Evolutionary conservation across 2,888 invertebrate species (phyloP).

Genomic region (Anoplius nigerrimus): DNA sequence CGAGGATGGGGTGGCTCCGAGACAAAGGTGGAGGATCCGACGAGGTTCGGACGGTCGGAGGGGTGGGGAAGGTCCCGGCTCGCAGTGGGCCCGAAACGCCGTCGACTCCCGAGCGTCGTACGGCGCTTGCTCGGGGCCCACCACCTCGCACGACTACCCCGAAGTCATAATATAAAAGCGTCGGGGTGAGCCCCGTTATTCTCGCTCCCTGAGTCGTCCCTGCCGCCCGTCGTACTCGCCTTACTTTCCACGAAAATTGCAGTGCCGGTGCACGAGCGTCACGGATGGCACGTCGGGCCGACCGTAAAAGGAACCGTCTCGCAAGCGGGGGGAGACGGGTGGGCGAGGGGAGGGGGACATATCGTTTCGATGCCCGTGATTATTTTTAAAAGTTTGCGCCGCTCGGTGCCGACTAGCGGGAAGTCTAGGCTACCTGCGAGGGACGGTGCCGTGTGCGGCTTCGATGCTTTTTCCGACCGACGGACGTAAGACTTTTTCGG

Average conservation of each 20-base stretch:
- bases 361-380: neutral
- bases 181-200: constrained; percentile 29
- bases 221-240: neutral
- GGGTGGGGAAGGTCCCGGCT: too few species aligned
- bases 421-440: too few species aligned
- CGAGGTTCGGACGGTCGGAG: too few species aligned
- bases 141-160: too few species aligned
- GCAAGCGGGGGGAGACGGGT: too few species aligned
- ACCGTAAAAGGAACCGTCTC: constrained; percentile 11
- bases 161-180: neutral
- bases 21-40: neutral
- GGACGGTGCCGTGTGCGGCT: too few species aligned
- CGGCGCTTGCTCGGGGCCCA: too few species aligned
- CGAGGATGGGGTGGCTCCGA: too few species aligned
- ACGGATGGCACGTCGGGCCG: constrained; percentile 5
- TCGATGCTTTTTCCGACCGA: neutral
- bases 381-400: constrained; percentile 1
- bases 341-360: neutral
- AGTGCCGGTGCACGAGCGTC: constrained; percentile 8
- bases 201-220: constrained; percentile 21
- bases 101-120: neutral
- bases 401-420: neutral
- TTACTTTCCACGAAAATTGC: constrained; percentile 22
- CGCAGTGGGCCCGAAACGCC: neutral
- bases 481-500: neutral